Conservation (phyloP, 30 jellyfish, hydroid and myxozoan genomes). For the Cassiopea xamachana region DNA sequence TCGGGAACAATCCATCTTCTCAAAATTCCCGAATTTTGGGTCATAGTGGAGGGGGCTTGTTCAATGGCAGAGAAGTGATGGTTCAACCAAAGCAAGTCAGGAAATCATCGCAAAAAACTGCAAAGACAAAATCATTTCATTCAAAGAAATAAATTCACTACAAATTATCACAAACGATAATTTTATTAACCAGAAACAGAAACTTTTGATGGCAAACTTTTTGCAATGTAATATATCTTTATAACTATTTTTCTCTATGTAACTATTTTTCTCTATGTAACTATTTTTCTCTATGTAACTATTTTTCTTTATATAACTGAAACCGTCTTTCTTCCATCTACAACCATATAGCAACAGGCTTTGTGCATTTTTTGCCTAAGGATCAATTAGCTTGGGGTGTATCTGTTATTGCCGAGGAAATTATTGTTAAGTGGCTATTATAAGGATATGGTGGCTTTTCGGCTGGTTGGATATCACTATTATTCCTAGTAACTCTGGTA, state of each 20-base stretch:
- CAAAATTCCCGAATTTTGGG: neutral
- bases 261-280: too few species aligned
- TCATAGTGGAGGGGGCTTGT: neutral
- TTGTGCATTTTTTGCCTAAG: too few species aligned
- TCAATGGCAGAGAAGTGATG: neutral
- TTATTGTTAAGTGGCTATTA: too few species aligned
- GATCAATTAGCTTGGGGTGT: too few species aligned
- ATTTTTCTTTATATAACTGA: neutral
- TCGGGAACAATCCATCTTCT: constrained; percentile 13
- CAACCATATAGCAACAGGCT: too few species aligned
- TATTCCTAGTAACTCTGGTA: too few species aligned
- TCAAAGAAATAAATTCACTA: neutral
- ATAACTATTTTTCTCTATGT: neutral
- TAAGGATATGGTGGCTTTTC: too few species aligned
- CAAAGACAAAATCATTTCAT: neutral
- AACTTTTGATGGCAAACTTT: neutral
- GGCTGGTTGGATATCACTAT: too few species aligned
- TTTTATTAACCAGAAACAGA: neutral
- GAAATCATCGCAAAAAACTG: neutral
- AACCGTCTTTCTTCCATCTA: too few species aligned
- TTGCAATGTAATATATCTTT: neutral
- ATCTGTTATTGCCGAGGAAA: too few species aligned
- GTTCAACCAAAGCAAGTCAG: neutral
- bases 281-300: too few species aligned
- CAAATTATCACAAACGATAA: neutral